Base-by-base conservation (phyloP, 2,797 vertebrate genomes). In the Gymnothorax javanicus region DNA sequence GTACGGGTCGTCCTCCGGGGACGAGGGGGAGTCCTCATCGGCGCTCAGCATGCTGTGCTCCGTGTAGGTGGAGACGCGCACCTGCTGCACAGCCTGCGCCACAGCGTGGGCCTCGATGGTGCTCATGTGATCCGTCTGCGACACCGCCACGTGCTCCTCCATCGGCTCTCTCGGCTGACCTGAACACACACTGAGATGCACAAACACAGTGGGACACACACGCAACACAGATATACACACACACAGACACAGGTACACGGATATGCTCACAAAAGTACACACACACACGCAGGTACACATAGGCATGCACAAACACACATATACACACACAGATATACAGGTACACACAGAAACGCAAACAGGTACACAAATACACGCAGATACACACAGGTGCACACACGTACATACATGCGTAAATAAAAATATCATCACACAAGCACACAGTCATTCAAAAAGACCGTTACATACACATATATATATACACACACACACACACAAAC, bases 61-160 rank as follows among this genome's bases (percentile, higher is more conserved):
- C 0, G 97, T 98, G 91, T 96, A 99, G 4, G 98, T 99, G 91
- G 98, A 95, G 88, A 99, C 98, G 0, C 99, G 97, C 89, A 98
- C 97, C 94, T 97, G 96, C 89, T 96, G 96, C 2, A 99, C 96
- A 93, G 98, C 98, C 83, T 99, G 98, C 86, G 96, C 96, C 91
- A 99, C 98, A 4, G 97, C 97, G 27, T 98, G 96, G 33, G 98
- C 98, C 94, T 99, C 98, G 59, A 99, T 98, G 91, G 98, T 99
- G 62, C 97, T 98, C 97, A 99, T 98, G 95, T 97, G 98, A 84
- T 99, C 98, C 0, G 97, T 94, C 88, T 98, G 97, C 89, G 95
- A 96, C 92, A 98, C 94, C 0, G 92, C 94, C 0, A 92, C 89
- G 96, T 99, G 98, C 25, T 99, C 98, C 92, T 99, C 98, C 98